These are phyloP conservation scores for Steatornis caripensis DNA, from an alignment of 2,113 vertebrate species.

Conservation along the genomic window DNA sequence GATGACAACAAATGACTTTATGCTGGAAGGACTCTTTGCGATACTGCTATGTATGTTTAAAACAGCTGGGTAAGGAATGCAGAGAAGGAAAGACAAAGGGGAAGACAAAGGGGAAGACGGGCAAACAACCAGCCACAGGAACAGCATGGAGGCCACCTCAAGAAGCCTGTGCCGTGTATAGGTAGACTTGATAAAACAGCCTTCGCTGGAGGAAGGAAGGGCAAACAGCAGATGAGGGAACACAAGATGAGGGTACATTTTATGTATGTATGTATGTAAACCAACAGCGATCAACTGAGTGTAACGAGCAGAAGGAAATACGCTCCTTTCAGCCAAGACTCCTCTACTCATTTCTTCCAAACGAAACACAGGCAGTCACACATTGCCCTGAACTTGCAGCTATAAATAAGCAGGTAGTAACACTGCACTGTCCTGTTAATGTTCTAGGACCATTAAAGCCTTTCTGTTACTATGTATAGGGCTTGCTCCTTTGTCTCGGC, in stretches of 20 bases:
- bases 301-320: conserved; percentile 36
- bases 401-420: background rate
- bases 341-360: background rate
- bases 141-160: background rate
- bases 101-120: fast-evolving
- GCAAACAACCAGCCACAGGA: background rate
- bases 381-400: background rate
- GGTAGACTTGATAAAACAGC: background rate
- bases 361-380: background rate
- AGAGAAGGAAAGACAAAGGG: background rate
- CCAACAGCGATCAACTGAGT: background rate
- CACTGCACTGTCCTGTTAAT: background rate
- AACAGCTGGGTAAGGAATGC: background rate
- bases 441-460: background rate
- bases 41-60: too few relatives aligned
- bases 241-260: background rate
- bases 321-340: background rate
- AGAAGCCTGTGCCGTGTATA: background rate
- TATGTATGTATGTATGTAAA: background rate
- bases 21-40: background rate
- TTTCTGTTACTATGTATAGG: background rate
- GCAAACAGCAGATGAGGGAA: background rate
- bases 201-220: background rate
- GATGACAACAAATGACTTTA: fast-evolving
- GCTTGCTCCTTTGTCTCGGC: background rate